Percentiles rank a stretch among this genome's conserved stretches.
Evolutionary conservation across 2,888 invertebrate genomes (phyloP).

Genomic region (Hemithea aestivaria): DNA sequence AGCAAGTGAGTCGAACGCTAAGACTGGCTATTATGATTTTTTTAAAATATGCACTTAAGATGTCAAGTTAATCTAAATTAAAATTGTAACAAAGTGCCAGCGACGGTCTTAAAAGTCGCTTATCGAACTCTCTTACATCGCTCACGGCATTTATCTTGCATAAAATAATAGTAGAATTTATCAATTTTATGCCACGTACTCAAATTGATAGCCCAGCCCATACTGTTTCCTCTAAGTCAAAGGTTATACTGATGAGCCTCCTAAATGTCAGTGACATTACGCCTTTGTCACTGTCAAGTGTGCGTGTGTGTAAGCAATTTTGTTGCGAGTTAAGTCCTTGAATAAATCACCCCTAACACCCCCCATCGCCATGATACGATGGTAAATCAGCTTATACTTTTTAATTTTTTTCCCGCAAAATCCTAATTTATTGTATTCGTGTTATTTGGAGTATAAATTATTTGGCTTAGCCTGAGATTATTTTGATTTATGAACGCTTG

Average conservation of each 20-base stretch:
- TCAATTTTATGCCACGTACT: no score
- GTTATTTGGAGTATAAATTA: constrained; percentile 8
- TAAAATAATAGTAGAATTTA: no score
- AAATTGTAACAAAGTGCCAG: no score
- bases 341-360: constrained; percentile 21
- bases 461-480: constrained; percentile 5
- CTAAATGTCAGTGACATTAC: constrained; percentile 22
- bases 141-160: no score
- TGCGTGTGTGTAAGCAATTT: constrained; percentile 26
- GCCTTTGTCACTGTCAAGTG: constrained; percentile 24
- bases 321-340: constrained; percentile 19
- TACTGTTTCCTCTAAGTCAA: background rate
- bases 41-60: no score
- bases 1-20: no score
- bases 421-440: constrained; percentile 13
- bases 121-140: no score
- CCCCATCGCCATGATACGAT: background rate
- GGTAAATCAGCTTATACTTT: constrained; percentile 9
- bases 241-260: constrained; percentile 12
- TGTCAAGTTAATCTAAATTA: no score
- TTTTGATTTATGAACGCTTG: constrained; percentile 6
- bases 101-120: no score
- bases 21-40: no score
- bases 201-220: no score
- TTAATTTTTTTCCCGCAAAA: constrained; percentile 7